Conservation (phyloP, 2,113 vertebrate genomes). For the Fulica atra region DNA sequence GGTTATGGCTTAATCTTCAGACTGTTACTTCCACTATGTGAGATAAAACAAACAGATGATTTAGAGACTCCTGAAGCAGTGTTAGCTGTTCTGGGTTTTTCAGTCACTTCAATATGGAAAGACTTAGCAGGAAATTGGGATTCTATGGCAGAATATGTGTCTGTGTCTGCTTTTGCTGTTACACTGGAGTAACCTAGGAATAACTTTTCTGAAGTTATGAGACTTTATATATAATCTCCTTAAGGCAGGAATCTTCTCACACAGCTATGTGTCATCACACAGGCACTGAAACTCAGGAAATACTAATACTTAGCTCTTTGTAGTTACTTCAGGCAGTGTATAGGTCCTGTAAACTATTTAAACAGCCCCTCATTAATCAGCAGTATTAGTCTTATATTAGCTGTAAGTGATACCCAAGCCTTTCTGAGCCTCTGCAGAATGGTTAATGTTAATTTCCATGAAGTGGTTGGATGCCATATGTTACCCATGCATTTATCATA, state of each 20-base stretch:
- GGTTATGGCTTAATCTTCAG: neutral
- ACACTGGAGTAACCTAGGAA: neutral
- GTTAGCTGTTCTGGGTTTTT: neutral
- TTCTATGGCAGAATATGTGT: neutral
- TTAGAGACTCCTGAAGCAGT: neutral
- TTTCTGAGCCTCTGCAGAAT: neutral
- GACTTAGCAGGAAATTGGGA: neutral
- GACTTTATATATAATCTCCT: neutral
- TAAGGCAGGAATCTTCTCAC: neutral
- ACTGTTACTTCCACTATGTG: neutral
- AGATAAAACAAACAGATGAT: slow-evolving; percentile 1
- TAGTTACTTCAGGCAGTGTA: neutral
- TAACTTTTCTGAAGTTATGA: neutral
- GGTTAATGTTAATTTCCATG: neutral
- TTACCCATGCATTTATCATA: neutral
- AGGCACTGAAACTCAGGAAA: neutral
- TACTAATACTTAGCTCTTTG: neutral
- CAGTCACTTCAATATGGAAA: neutral
- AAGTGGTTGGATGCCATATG: neutral
- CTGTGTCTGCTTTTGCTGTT: neutral
- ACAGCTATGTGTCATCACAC: neutral
- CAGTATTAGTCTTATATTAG: neutral
- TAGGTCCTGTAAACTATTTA: neutral
- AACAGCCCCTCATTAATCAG: neutral
- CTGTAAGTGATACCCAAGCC: neutral